Conservation (phyloP, 2,113 vertebrate species). For the Pachycephala philippinensis region DNA sequence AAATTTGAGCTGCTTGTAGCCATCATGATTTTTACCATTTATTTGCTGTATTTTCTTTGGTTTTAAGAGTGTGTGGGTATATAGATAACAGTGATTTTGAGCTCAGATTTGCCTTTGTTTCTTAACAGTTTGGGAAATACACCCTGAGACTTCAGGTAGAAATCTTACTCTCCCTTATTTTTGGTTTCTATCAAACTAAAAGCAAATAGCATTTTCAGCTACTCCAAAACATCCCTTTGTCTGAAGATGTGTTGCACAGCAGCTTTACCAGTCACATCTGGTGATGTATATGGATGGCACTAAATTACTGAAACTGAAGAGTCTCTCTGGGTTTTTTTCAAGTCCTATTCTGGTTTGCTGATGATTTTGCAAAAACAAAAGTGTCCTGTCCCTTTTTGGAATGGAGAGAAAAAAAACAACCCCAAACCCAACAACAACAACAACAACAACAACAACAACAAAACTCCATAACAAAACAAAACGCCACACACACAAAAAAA, state of each 20-base stretch:
- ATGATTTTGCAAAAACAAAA: not conserved
- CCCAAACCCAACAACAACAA: not conserved
- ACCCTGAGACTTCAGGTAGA: not conserved
- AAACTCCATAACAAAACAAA: no score
- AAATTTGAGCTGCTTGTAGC: not conserved
- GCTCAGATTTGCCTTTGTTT: not conserved
- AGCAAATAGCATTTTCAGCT: not conserved
- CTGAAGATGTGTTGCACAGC: not conserved
- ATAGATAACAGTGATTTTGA: not conserved
- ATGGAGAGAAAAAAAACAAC: not conserved
- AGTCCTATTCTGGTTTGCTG: not conserved
- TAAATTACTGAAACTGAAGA: not conserved
- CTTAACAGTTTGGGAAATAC: not conserved
- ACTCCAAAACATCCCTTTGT: not conserved
- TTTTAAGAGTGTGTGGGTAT: not conserved
- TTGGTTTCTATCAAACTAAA: not conserved
- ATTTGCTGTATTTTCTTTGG: not conserved
- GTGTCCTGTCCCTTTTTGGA: not conserved
- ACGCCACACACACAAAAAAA: no score
- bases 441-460: not conserved
- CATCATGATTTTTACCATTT: not conserved
- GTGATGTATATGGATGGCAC: not conserved
- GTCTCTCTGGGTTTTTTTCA: not conserved
- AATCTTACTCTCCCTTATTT: not conserved
- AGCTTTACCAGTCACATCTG: not conserved